phyloP scores from a whole-genome alignment of 1,140 invertebrate genomes.

The Caenorhabditis remanei region DNA sequence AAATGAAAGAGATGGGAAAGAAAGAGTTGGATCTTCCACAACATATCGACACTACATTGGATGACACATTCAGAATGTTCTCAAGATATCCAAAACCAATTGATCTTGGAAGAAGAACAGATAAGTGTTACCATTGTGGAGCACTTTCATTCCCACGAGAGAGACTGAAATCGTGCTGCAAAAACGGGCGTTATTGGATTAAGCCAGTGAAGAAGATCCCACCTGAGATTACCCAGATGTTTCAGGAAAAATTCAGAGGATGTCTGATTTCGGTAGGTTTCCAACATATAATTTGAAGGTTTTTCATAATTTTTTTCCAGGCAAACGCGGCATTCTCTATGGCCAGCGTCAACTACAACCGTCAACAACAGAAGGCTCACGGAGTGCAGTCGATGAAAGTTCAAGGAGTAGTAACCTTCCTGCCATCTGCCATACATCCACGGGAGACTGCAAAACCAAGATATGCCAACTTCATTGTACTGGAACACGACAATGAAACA shows the following conservation, averaged over 20 bases:
- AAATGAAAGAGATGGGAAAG: too few relatives aligned
- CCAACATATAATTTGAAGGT: not conserved
- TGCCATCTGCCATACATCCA: not conserved
- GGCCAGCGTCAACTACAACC: not conserved
- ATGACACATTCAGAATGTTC: too few relatives aligned
- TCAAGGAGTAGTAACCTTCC: not conserved
- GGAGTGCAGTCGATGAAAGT: not conserved
- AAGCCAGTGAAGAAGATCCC: not conserved
- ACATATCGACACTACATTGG: too few relatives aligned
- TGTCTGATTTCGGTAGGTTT: not conserved
- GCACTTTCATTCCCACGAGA: not conserved
- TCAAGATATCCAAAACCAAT: not conserved
- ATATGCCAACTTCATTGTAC: not conserved
- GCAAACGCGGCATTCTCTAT: not conserved
- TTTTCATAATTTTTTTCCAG: not conserved
- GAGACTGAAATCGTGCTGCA: not conserved
- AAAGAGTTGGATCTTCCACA: too few relatives aligned
- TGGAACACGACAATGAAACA: not conserved
- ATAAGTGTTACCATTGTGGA: not conserved
- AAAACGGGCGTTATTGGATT: not conserved
- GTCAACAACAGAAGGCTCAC: not conserved
- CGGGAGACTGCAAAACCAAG: not conserved
- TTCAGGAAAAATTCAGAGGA: not conserved
- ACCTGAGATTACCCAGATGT: not conserved
- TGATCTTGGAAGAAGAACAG: not conserved